Base-by-base conservation (phyloP, 2,888 invertebrate genomes). In the Campoplex nolae region DNA sequence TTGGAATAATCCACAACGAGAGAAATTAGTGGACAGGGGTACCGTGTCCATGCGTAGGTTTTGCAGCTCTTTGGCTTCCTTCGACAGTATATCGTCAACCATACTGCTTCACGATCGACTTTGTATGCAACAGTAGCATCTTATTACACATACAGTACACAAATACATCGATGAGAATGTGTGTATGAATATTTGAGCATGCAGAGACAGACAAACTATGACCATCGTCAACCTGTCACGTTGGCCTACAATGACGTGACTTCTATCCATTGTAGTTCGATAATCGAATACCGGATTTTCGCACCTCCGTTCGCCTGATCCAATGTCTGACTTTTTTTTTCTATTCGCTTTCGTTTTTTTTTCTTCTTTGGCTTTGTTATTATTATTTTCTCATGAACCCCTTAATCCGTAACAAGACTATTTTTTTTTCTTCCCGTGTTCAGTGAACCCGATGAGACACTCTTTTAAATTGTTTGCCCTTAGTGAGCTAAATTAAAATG, bases 211-310 rank as follows among this genome's bases (percentile, higher is more conserved):
- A 28, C 32, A 32, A 71, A 58, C 45, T 58, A 32, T 62, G 56
- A 45, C 74, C 48, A 51, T 68, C 67, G 74, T 73, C 65, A 32
- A 62, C 74, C 68, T 79, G 80, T 73, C 68, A 75, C 56, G 62
- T 54, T 58, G 75, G 28, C 35, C 45, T 18, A 42, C 83, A 71
- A 76, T 83, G 76, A 83, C 65, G 73, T 67, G 54, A 74, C 74
- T 74, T 73, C 23, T 58, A 54, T 67, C 65, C 82, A 70, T 85
- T 70, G 80, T 86, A 86, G 77, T 77, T 73, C 65, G 83, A 86
- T 86, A 86, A 78, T 80, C 86, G 76, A 86, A 80, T 83, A 73
- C 65, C 71, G 76, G 80, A 86, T 83, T 71, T 86, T 86, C 83
- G 79, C 86, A 86, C 86, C 71, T 80, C 67, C 54, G 54, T 45